Evolutionary conservation across 2,888 invertebrate species (phyloP).

Genomic region (Ditula angustiorana): DNA sequence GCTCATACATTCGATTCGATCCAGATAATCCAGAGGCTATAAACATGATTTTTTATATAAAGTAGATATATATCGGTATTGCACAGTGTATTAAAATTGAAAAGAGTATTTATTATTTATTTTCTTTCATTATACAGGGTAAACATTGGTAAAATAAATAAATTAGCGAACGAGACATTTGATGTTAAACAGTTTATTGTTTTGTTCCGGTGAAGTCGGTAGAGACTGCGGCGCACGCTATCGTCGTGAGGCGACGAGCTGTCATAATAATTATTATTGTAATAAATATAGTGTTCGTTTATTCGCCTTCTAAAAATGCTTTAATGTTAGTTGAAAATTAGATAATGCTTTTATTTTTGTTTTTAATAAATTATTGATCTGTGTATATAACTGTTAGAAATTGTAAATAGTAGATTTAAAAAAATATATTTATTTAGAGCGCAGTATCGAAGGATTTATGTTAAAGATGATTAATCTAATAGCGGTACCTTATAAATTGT

Average conservation of each 20-base stretch:
- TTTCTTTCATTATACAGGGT: constrained; percentile 38
- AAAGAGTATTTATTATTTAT: constrained; percentile 29
- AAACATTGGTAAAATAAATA: constrained; percentile 30
- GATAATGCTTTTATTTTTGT: constrained; percentile 66
- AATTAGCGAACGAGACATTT: constrained; percentile 28
- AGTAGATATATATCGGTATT: constrained; percentile 11
- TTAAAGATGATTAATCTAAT: constrained; percentile 33
- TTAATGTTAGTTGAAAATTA: constrained; percentile 76
- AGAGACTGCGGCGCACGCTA: constrained; percentile 12
- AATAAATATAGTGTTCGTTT: constrained; percentile 60
- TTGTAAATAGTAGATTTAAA: constrained; percentile 77
- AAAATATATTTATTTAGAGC: constrained; percentile 70
- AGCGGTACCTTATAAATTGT: constrained; percentile 33
- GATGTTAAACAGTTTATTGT: constrained; percentile 26
- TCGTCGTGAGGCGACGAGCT: constrained; percentile 18
- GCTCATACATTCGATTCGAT: neutral
- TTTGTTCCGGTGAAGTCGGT: constrained; percentile 9
- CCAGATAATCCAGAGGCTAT: constrained; percentile 14
- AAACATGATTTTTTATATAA: constrained; percentile 7
- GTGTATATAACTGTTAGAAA: constrained; percentile 80
- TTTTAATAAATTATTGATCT: constrained; percentile 72
- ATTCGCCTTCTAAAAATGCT: constrained; percentile 81
- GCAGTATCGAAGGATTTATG: constrained; percentile 48
- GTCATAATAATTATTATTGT: constrained; percentile 36
- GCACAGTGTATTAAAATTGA: constrained; percentile 9